These are phyloP conservation scores for Sus cebifrons DNA, from an alignment of 2,797 vertebrate species.

Conservation along the genomic window DNA sequence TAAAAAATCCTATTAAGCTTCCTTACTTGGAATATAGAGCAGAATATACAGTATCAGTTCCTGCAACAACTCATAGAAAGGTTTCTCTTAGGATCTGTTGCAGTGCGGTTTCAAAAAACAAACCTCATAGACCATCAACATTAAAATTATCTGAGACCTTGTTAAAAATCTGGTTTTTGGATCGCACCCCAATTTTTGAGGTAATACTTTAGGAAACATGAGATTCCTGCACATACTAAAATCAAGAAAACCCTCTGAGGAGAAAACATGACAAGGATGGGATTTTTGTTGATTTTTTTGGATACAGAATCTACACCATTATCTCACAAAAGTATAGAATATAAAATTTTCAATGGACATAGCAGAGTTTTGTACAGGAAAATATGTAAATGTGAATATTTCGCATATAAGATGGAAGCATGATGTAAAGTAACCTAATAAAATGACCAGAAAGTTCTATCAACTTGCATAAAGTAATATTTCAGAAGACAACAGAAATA, in stretches of 20 bases:
- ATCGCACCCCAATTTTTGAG: neutral
- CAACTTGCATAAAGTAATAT: neutral
- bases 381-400: neutral
- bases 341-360: neutral
- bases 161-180: neutral
- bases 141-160: neutral
- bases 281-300: neutral
- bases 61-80: neutral
- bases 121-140: neutral
- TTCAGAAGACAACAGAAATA: slow-evolving; percentile 13
- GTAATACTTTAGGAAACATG: neutral
- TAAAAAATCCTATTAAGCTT: neutral
- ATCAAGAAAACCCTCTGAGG: neutral
- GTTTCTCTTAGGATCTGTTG: neutral
- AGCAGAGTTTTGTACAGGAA: neutral
- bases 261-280: neutral
- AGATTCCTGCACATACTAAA: neutral
- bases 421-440: neutral
- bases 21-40: neutral
- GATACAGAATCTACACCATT: neutral
- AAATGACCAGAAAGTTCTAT: neutral
- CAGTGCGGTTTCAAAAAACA: neutral
- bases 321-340: neutral
- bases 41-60: too few relatives aligned
- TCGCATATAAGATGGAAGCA: neutral